Evolutionary conservation across 2,888 invertebrate genomes (phyloP).

Genomic region (Phortica magna): DNA sequence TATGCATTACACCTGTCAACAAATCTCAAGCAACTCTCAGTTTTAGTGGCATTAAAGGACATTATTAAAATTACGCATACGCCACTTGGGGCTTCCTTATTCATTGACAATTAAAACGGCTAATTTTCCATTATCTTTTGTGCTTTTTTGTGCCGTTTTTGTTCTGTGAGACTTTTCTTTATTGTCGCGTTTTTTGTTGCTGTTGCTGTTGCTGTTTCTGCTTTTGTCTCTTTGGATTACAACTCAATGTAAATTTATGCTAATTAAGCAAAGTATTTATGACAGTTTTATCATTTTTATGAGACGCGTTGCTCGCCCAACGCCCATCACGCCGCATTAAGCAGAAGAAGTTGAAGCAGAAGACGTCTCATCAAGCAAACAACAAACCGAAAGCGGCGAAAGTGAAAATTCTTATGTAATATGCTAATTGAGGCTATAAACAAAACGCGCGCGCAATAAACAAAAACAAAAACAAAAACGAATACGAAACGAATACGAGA

Average conservation of each 20-base stretch:
- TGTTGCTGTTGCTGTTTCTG: not conserved
- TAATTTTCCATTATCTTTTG: too few relatives aligned
- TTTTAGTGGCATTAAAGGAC: too few relatives aligned
- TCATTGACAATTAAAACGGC: too few relatives aligned
- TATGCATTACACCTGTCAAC: too few relatives aligned
- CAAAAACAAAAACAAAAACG: conserved; percentile 40
- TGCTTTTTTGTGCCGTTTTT: too few relatives aligned
- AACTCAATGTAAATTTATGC: conserved; percentile 21
- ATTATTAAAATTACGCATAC: too few relatives aligned
- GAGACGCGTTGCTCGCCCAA: not conserved
- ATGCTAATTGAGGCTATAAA: conserved; percentile 8
- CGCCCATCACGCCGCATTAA: not conserved
- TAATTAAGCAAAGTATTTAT: conserved; percentile 29
- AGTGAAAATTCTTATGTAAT: conserved; percentile 38
- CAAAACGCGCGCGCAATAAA: not conserved
- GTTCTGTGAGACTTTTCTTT: not conserved
- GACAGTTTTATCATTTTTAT: not conserved
- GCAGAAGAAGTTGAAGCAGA: not conserved
- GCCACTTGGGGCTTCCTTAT: too few relatives aligned
- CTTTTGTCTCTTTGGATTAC: not conserved
- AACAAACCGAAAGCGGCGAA: conserved; percentile 11
- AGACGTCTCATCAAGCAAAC: conserved; percentile 30
- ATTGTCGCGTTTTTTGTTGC: not conserved
- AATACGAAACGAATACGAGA: conserved; percentile 43
- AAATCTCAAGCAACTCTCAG: too few relatives aligned